phyloP scores from a whole-genome alignment of 2,797 vertebrate species.

The Zenarchopterus dispar region DNA sequence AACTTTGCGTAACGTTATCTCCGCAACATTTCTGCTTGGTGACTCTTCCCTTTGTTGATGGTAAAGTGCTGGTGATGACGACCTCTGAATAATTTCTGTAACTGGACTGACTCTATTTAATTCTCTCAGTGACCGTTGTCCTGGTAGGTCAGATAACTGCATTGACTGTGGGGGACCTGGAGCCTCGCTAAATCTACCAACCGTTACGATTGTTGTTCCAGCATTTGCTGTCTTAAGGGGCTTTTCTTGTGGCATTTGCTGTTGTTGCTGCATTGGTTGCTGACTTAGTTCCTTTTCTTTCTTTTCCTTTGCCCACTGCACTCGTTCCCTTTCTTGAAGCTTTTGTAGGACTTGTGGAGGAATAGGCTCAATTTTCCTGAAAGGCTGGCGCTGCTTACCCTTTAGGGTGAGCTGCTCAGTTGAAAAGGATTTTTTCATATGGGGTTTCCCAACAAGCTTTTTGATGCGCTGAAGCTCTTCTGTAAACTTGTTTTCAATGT shows the following conservation, averaged over 20 bases:
- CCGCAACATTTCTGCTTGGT: conserved; percentile 68
- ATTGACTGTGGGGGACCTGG: conserved; percentile 77
- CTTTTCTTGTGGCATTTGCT: conserved; percentile 46
- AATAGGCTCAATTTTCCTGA: conserved; percentile 81
- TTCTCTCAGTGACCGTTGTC: conserved; percentile 75
- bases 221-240: conserved; percentile 59
- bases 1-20: conserved; percentile 77
- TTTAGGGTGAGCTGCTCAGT: conserved; percentile 83
- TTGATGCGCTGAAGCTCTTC: conserved; percentile 95
- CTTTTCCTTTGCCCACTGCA: conserved; percentile 78
- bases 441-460: conserved; percentile 91
- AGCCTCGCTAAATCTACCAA: conserved; percentile 60
- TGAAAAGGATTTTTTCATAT: conserved; percentile 92
- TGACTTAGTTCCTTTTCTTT: conserved; percentile 61
- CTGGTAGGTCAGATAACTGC: conserved; percentile 80
- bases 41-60: conserved; percentile 67
- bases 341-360: conserved; percentile 85
- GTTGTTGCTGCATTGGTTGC: conserved; percentile 59
- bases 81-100: conserved; percentile 75
- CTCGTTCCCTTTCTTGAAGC: conserved; percentile 83
- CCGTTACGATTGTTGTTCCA: conserved; percentile 32
- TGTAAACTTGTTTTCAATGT: conserved; percentile 94
- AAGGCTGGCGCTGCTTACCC: conserved; percentile 79
- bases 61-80: conserved; percentile 71
- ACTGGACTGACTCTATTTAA: conserved; percentile 71